Percentiles rank a stretch among this genome's conserved stretches.
Evolutionary conservation across 2,888 invertebrate genomes (phyloP).

Genomic region (Diachrysia chrysitis): DNA sequence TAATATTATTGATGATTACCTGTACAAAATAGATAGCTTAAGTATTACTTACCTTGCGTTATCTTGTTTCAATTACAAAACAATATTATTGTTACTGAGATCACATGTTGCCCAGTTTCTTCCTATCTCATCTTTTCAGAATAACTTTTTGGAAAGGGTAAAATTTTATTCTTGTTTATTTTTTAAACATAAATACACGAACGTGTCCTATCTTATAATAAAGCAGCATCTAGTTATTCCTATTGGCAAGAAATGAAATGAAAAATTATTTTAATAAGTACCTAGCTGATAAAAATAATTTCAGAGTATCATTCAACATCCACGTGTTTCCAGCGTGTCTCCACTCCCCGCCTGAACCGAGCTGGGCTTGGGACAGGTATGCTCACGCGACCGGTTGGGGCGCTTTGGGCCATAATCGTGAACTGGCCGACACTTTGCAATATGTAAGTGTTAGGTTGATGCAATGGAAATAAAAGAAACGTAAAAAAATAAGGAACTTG

Average conservation of each 20-base stretch:
- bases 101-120: background rate
- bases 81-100: background rate
- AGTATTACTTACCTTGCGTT: too few relatives aligned
- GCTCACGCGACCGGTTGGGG: background rate
- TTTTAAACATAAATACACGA: too few relatives aligned
- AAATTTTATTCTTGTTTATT: too few relatives aligned
- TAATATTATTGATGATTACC: too few relatives aligned
- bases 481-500: background rate
- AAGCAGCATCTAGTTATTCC: too few relatives aligned
- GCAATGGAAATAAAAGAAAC: background rate
- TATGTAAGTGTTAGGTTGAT: background rate
- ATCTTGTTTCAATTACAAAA: too few relatives aligned
- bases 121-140: background rate
- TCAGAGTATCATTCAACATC: background rate
- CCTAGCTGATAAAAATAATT: too few relatives aligned
- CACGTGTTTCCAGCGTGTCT: background rate
- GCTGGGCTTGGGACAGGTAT: background rate
- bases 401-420: background rate
- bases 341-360: background rate
- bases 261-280: too few relatives aligned
- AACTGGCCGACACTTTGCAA: background rate
- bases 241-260: too few relatives aligned
- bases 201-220: too few relatives aligned
- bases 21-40: too few relatives aligned
- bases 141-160: too few relatives aligned